Percentiles rank a stretch among this genome's conserved stretches.
Conservation (phyloP, 2,888 invertebrate species). For the Hanleya hanleyi region DNA sequence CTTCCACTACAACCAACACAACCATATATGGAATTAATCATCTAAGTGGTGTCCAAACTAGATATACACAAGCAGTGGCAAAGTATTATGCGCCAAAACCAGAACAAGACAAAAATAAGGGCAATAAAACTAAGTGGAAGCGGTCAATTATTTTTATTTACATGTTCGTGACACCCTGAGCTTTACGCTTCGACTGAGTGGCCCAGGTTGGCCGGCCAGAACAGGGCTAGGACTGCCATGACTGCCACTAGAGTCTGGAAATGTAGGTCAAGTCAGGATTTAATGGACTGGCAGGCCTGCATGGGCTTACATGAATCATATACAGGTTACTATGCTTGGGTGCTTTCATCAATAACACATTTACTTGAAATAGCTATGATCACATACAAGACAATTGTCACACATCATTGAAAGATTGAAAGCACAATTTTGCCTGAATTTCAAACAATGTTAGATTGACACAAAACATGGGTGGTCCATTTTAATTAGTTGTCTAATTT, state of each 20-base stretch:
- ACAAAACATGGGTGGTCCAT: too few relatives aligned
- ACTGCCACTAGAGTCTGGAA: conserved; percentile 68
- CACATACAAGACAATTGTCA: too few relatives aligned
- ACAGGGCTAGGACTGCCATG: conserved; percentile 65
- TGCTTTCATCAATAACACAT: too few relatives aligned
- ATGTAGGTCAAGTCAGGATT: too few relatives aligned
- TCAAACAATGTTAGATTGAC: too few relatives aligned
- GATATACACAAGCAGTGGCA: neutral
- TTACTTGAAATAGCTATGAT: too few relatives aligned
- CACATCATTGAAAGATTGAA: too few relatives aligned
- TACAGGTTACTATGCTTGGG: too few relatives aligned
- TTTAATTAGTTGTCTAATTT: too few relatives aligned
- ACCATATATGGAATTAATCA: neutral
- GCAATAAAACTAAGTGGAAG: conserved; percentile 12
- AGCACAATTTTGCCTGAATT: too few relatives aligned
- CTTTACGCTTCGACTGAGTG: conserved; percentile 67
- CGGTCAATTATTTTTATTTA: conserved; percentile 51
- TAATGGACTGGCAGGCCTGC: too few relatives aligned
- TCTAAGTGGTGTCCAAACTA: neutral
- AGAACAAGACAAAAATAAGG: conserved; percentile 4
- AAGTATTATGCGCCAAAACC: neutral
- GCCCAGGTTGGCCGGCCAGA: conserved; percentile 65
- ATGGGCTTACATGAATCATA: too few relatives aligned
- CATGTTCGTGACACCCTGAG: conserved; percentile 69
- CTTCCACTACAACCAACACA: neutral